Evolutionary conservation across 2,797 vertebrate species (phyloP).

Genomic region (Phataginus tricuspis): DNA sequence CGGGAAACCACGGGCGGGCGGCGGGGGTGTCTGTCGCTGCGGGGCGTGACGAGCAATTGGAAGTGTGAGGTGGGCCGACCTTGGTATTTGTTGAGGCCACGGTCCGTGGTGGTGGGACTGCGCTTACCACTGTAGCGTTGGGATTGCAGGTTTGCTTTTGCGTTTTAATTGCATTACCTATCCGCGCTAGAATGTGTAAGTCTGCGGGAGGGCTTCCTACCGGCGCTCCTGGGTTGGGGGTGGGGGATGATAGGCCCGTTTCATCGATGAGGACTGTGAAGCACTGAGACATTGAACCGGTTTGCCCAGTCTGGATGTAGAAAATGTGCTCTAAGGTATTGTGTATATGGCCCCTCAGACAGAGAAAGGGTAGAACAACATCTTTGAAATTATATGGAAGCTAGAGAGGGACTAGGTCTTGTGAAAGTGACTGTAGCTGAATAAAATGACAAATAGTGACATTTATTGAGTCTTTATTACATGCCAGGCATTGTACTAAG

Average conservation of each 20-base stretch:
- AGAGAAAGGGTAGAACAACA: neutral
- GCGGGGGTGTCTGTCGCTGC: neutral
- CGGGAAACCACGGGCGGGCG: neutral
- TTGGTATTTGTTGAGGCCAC: neutral
- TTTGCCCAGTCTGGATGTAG: neutral
- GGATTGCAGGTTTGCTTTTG: neutral
- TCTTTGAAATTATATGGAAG: neutral
- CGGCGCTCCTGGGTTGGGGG: neutral
- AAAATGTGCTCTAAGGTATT: neutral
- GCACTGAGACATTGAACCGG: neutral
- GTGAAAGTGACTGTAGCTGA: neutral
- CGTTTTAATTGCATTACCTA: neutral
- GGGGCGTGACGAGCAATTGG: neutral
- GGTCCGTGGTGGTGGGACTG: accelerated
- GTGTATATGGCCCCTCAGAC: neutral
- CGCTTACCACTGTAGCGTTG: accelerated
- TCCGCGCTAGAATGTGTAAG: neutral
- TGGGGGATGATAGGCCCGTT: neutral
- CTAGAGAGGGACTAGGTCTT: neutral
- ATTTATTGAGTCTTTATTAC: slow-evolving; percentile 10
- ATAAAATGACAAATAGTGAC: neutral
- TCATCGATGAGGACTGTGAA: neutral
- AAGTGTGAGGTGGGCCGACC: neutral
- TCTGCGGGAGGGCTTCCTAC: neutral
- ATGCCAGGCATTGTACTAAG: neutral